Evolutionary conservation across 1,140 invertebrate species (phyloP).

Genomic region (Agrypnia vestita): DNA sequence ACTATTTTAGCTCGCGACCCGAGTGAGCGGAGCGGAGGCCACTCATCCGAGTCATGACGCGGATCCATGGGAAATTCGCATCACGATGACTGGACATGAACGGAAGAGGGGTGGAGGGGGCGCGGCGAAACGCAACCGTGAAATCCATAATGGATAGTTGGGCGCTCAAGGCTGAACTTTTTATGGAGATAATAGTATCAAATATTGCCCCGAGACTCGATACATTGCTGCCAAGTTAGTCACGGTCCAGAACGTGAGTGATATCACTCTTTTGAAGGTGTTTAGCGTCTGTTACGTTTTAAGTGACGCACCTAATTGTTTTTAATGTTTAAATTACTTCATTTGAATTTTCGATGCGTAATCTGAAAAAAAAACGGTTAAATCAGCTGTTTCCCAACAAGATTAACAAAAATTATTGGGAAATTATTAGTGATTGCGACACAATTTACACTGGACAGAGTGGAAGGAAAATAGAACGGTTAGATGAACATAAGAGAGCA

Average conservation of each 20-base stretch:
- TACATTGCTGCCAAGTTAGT: conserved; percentile 7
- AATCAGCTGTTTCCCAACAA: no score
- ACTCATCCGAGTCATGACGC: conserved; percentile 15
- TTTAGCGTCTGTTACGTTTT: not conserved
- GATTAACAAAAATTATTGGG: no score
- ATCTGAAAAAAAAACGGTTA: not conserved
- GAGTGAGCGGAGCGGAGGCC: no score
- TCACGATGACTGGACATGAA: conserved; percentile 49
- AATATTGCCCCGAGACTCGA: not conserved
- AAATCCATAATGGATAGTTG: conserved; percentile 50
- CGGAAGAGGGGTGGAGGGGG: conserved; percentile 7
- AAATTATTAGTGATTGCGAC: no score
- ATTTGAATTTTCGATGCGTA: not conserved
- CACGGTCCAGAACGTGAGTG: not conserved
- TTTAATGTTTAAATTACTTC: not conserved
- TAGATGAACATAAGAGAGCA: no score
- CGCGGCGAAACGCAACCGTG: conserved; percentile 50
- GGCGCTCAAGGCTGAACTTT: conserved; percentile 26
- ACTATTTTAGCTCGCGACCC: no score
- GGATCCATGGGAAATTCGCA: conserved; percentile 47
- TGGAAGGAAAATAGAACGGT: no score
- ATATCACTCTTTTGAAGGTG: conserved; percentile 5
- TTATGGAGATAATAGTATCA: conserved; percentile 25
- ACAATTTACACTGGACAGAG: no score
- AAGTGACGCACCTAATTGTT: conserved; percentile 32